Conservation (phyloP, 2,113 vertebrate genomes). For the Furnarius figulus region DNA sequence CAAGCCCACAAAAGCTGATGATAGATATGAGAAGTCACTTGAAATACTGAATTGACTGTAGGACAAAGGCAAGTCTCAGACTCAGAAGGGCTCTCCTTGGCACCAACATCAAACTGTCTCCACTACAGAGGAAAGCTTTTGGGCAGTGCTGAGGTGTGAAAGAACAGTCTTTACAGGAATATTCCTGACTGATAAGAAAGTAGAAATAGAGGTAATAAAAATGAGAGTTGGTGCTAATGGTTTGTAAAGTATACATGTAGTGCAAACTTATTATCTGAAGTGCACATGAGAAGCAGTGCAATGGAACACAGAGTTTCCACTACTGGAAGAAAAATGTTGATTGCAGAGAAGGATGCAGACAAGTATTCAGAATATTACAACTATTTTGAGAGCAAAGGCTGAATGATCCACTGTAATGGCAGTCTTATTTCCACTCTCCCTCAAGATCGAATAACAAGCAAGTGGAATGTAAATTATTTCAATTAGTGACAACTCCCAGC, state of each 20-base stretch:
- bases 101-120: background rate
- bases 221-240: background rate
- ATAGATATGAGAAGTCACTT: background rate
- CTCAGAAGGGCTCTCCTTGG: background rate
- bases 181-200: background rate
- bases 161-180: background rate
- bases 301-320: background rate
- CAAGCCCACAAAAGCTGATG: background rate
- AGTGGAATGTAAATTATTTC: background rate
- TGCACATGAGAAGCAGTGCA: background rate
- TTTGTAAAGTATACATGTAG: background rate
- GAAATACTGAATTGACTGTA: background rate
- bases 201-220: background rate
- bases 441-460: background rate
- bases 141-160: background rate
- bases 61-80: background rate
- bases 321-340: background rate
- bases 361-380: background rate
- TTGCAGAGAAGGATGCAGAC: background rate
- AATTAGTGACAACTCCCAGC: background rate
- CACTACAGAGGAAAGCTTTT: background rate
- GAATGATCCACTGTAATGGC: background rate
- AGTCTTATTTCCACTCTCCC: background rate
- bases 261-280: background rate
- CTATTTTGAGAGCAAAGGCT: background rate